These are phyloP conservation scores for Platycnemis pennipes DNA, from an alignment of 2,888 invertebrate species.

Conservation along the genomic window DNA sequence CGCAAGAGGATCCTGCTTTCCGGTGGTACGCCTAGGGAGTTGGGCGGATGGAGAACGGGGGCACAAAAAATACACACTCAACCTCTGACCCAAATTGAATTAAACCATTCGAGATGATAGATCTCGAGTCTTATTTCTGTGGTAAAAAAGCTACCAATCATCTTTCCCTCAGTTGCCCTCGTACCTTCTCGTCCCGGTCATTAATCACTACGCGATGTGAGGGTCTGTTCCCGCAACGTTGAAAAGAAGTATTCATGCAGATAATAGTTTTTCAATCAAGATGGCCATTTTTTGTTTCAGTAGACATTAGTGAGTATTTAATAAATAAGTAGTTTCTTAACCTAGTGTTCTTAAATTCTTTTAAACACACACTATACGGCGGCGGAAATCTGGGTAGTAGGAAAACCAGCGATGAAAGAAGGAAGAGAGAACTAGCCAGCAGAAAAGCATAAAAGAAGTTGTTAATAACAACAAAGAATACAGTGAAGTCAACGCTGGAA, in stretches of 20 bases:
- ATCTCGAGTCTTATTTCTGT: background rate
- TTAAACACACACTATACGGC: no score
- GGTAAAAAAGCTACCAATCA: background rate
- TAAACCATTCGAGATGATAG: background rate
- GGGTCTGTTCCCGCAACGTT: background rate
- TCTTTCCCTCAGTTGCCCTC: background rate
- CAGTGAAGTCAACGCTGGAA: no score
- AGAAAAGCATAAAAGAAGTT: no score
- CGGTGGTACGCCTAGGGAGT: background rate
- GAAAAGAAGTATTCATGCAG: background rate
- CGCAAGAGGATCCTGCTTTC: background rate
- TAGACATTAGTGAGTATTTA: background rate
- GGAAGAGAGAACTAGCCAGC: no score
- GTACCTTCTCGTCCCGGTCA: background rate
- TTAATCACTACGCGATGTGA: background rate
- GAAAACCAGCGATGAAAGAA: no score
- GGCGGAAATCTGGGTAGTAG: no score
- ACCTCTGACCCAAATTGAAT: background rate
- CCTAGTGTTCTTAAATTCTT: no score
- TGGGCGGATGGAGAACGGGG: no score
- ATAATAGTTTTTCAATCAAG: background rate
- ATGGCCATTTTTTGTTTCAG: background rate
- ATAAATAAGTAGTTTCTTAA: no score
- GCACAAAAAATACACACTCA: no score
- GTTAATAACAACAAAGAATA: no score